Evolutionary conservation across 2,888 invertebrate genomes (phyloP).

Genomic region (Pseudanteris insignis): DNA sequence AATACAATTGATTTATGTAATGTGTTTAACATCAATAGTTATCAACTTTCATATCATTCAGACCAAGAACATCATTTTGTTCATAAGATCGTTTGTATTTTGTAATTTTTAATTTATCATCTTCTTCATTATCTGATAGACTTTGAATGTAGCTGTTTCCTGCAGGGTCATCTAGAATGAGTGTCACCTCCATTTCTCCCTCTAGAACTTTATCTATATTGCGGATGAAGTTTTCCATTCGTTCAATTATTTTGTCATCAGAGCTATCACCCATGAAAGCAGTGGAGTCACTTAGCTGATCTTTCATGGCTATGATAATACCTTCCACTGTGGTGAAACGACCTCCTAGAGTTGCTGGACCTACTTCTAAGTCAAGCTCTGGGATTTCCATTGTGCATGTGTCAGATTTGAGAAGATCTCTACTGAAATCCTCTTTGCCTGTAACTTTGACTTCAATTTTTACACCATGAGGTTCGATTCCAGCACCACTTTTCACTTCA

Average conservation of each 20-base stretch:
- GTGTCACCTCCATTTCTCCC: constrained; percentile 73
- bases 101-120: constrained; percentile 77
- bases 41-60: constrained; percentile 96
- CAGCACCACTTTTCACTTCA: constrained; percentile 94
- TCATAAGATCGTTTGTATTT: constrained; percentile 86
- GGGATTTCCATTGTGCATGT: constrained; percentile 83
- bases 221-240: constrained; percentile 73
- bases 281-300: constrained; percentile 76
- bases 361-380: constrained; percentile 87
- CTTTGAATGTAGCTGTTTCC: constrained; percentile 96
- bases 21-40: background rate
- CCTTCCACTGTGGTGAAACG: constrained; percentile 97
- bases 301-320: constrained; percentile 78
- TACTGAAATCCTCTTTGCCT: constrained; percentile 79
- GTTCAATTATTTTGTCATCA: constrained; percentile 68
- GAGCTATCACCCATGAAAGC: constrained; percentile 79
- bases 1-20: too few relatives aligned
- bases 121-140: constrained; percentile 74
- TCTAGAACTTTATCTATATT: constrained; percentile 76
- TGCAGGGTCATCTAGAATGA: constrained; percentile 94
- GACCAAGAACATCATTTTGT: constrained; percentile 94
- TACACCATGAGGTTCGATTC: constrained; percentile 84
- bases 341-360: constrained; percentile 86
- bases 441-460: constrained; percentile 79
- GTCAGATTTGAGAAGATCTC: constrained; percentile 96